Base-by-base conservation (phyloP, 2,888 invertebrate species). In the Zygogramma bicolorata region DNA sequence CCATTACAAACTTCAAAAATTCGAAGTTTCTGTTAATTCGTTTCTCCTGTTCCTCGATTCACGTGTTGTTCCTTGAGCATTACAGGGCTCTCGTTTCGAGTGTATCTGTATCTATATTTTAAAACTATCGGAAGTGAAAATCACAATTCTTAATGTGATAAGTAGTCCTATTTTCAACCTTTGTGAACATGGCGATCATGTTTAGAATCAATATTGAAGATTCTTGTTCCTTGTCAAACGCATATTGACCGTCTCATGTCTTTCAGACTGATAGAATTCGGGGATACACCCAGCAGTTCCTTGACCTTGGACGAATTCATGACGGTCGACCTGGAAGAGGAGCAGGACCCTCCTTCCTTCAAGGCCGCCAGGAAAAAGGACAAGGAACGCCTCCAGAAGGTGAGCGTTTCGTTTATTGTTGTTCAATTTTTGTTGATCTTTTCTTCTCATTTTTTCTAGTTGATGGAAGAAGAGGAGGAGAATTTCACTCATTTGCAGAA, bases 281-380 rank as follows among this genome's bases (percentile, higher is more conserved):
- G 97, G 0, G 97, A 97, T 80, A 99, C 99, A 0, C 97, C 99
- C 0, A 97, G 98, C 10, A 97, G 98, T 83, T 93, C 94, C 7
- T 88, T 99, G 65, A 98, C 99, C 0, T 89, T 98, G 27, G 98
- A 99, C 80, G 98, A 99, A 88, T 99, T 99, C 85, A 95, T 97
- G 93, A 95, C 94, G 0, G 96, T 99, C 0, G 98, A 99, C 85
- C 88, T 99, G 79, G 98, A 98, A 85, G 96, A 97, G 80, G 97
- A 97, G 83, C 96, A 97, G 86, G 98, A 98, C 87, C 97, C 98
- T 7, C 98, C 98, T 0, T 95, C 97, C 1, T 99, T 97, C 85
- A 96, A 96, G 86, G 94, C 94, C 0, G 96, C 97, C 0, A 91
- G 97, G 67, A 93, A 94, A 83, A 94, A 95, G 82, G 97, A 97